phyloP scores from a whole-genome alignment of 2,113 vertebrate genomes.

The Strix uralensis region DNA sequence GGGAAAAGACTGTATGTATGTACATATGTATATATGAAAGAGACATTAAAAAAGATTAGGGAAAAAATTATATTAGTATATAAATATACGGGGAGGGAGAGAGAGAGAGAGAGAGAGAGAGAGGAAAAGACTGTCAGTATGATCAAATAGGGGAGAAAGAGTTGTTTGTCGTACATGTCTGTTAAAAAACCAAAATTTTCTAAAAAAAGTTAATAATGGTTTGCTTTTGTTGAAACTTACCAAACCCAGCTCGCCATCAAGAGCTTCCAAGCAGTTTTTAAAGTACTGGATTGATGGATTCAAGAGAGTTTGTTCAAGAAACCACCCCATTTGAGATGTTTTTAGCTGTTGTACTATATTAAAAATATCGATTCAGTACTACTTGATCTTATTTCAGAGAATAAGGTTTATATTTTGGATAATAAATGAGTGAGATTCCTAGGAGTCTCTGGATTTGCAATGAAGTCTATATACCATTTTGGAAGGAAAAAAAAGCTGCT shows the following conservation, averaged over 20 bases:
- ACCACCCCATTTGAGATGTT: fast-evolving
- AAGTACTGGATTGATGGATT: background rate
- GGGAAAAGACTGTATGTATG: background rate
- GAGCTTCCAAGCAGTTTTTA: background rate
- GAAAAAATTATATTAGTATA: background rate
- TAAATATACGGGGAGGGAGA: background rate
- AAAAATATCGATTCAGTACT: background rate
- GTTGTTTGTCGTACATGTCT: background rate
- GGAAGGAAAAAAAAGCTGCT: background rate
- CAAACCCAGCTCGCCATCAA: background rate
- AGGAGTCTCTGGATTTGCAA: background rate
- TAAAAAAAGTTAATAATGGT: background rate
- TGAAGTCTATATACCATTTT: background rate
- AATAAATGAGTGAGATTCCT: background rate
- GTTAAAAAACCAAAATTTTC: background rate
- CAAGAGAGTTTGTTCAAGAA: background rate
- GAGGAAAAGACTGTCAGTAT: background rate
- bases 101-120: too few species aligned
- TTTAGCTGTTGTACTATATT: background rate
- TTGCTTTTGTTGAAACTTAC: background rate
- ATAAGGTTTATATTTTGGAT: background rate
- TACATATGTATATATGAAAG: background rate
- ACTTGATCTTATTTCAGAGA: background rate
- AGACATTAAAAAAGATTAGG: background rate
- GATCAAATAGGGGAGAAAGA: background rate